Conservation (phyloP, 2,888 invertebrate species). For the Aporophyla nigra region DNA sequence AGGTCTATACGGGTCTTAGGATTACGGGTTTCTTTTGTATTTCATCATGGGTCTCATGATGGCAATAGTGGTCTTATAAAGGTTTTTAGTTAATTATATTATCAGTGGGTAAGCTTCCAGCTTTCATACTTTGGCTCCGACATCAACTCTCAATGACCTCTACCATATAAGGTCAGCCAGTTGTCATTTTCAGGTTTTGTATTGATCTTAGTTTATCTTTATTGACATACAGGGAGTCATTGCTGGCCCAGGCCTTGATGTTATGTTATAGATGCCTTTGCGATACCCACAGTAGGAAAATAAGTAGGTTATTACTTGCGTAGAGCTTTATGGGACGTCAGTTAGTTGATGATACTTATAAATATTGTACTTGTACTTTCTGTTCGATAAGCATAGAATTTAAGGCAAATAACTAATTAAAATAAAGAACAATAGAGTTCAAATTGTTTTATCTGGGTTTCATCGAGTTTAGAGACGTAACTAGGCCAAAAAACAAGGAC, state of each 20-base stretch:
- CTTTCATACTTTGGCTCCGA: not conserved
- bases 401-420: not conserved
- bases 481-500: too few species aligned
- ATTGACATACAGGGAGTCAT: slow-evolving; percentile 1
- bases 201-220: slow-evolving; percentile 7
- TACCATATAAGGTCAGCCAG: not conserved
- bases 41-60: not conserved
- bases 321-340: too few species aligned
- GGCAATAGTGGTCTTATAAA: not conserved
- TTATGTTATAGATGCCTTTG: too few species aligned
- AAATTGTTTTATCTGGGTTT: not conserved
- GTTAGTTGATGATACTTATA: too few species aligned
- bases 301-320: too few species aligned
- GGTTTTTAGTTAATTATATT: not conserved
- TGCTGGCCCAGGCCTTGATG: not conserved
- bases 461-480: not conserved
- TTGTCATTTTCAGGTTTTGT: not conserved
- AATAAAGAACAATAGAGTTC: not conserved
- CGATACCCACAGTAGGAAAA: too few species aligned
- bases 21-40: not conserved
- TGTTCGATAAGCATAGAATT: not conserved
- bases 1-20: too few species aligned
- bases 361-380: too few species aligned
- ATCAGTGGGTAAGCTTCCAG: not conserved
- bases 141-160: not conserved